phyloP scores from a whole-genome alignment of 1,140 invertebrate species.

The Nebria ingens region DNA sequence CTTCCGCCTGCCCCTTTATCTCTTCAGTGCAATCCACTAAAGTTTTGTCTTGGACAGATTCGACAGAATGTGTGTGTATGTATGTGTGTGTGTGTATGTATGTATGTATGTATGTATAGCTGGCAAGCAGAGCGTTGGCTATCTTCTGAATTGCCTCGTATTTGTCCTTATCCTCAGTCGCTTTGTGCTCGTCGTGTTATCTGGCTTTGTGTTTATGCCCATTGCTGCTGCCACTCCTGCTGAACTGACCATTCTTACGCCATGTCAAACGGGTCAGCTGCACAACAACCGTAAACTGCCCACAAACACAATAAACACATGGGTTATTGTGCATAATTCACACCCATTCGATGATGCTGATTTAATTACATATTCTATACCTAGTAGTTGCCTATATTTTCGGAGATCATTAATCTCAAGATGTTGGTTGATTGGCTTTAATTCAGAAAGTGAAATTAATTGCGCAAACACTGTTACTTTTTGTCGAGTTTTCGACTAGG shows the following conservation, averaged over 20 bases:
- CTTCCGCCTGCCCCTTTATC: too few relatives aligned
- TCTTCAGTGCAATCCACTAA: too few relatives aligned
- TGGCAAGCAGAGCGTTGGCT: neutral
- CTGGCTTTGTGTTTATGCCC: slow-evolving; percentile 2
- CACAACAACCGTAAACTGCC: neutral
- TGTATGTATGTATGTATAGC: too few relatives aligned
- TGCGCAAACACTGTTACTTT: neutral
- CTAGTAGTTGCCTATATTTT: neutral
- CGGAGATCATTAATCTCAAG: neutral
- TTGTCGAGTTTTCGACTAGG: neutral
- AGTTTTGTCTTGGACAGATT: too few relatives aligned
- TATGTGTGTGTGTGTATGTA: too few relatives aligned
- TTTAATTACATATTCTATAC: neutral
- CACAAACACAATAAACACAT: neutral
- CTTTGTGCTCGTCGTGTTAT: slow-evolving; percentile 1
- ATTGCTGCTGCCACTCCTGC: too few relatives aligned
- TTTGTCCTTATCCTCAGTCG: slow-evolving; percentile 1
- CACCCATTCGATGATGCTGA: neutral
- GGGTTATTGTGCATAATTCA: neutral
- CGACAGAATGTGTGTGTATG: too few relatives aligned
- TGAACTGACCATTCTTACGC: slow-evolving; percentile 3
- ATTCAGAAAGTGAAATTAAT: neutral
- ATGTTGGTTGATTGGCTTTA: neutral
- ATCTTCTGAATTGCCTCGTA: slow-evolving; percentile 3
- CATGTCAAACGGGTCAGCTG: neutral